Percentiles rank a stretch among this genome's conserved stretches.
Conservation (phyloP, 2,797 vertebrate genomes). For the Thalassophryne amazonica region DNA sequence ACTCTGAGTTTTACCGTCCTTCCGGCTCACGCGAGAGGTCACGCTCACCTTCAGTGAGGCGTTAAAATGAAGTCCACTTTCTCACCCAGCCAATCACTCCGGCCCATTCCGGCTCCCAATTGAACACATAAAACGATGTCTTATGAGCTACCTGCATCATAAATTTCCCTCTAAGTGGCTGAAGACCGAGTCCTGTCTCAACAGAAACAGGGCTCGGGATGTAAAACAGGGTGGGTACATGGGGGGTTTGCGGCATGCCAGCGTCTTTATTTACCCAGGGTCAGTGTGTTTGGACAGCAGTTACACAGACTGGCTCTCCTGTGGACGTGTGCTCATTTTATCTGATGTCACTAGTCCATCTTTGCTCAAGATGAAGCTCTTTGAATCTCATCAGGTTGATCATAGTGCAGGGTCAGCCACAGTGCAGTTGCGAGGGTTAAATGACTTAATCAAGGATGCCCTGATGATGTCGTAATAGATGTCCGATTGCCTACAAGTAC, state of each 20-base stretch:
- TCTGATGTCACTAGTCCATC: too few relatives aligned
- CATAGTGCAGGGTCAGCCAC: slow-evolving; percentile 5
- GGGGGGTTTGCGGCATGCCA: background rate
- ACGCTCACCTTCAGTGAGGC: slow-evolving; percentile 65
- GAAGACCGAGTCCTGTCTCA: slow-evolving; percentile 8
- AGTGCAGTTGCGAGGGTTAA: slow-evolving; percentile 6
- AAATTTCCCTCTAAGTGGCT: slow-evolving; percentile 47
- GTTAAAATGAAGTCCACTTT: slow-evolving; percentile 59
- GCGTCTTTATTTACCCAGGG: background rate
- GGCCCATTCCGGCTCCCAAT: slow-evolving; percentile 48
- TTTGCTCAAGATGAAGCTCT: slow-evolving; percentile 17
- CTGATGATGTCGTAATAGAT: background rate
- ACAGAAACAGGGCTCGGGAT: slow-evolving; percentile 9
- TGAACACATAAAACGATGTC: slow-evolving; percentile 59
- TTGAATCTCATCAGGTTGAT: slow-evolving; percentile 21
- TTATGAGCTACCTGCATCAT: slow-evolving; percentile 45
- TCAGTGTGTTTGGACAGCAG: background rate
- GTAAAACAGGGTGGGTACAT: slow-evolving; percentile 6
- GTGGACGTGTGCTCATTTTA: too few relatives aligned
- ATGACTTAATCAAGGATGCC: slow-evolving; percentile 14
- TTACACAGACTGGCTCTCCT: too few relatives aligned
- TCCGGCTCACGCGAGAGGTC: slow-evolving; percentile 42
- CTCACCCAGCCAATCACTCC: slow-evolving; percentile 49
- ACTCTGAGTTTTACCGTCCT: slow-evolving; percentile 46
- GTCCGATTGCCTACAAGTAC: background rate